Conservation (phyloP, 2,113 vertebrate species). For the Oreochromis spilurus region DNA sequence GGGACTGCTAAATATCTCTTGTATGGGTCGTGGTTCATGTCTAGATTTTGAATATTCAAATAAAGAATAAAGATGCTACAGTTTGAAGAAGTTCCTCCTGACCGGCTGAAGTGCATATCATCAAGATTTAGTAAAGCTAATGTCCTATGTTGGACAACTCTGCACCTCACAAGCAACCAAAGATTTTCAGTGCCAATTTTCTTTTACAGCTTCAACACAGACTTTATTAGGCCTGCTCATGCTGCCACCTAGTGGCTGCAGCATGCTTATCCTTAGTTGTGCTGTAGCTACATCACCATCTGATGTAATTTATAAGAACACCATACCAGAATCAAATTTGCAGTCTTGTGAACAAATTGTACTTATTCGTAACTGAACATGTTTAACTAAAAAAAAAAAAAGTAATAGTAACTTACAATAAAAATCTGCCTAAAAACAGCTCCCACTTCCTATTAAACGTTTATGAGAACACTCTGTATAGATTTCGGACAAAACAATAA, state of each 20-base stretch:
- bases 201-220: neutral
- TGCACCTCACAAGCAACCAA: neutral
- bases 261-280: neutral
- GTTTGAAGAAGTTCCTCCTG: neutral
- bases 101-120: neutral
- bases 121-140: neutral
- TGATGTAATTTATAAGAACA: neutral
- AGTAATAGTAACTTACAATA: neutral
- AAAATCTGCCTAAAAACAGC: neutral
- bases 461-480: neutral
- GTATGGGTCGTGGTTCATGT: neutral
- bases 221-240: neutral
- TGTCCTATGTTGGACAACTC: neutral
- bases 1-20: neutral
- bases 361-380: neutral
- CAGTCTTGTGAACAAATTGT: accelerated
- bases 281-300: neutral
- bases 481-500: neutral
- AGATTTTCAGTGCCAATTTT: neutral
- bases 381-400: neutral
- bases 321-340: neutral
- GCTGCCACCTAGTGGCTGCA: neutral
- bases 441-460: neutral
- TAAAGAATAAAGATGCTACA: neutral
- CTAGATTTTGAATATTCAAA: neutral